A percentile compares a stretch with the other conserved stretches of the same genome.
phyloP scores from a whole-genome alignment of 1,140 invertebrate genomes.

The Aporrectodea caliginosa region DNA sequence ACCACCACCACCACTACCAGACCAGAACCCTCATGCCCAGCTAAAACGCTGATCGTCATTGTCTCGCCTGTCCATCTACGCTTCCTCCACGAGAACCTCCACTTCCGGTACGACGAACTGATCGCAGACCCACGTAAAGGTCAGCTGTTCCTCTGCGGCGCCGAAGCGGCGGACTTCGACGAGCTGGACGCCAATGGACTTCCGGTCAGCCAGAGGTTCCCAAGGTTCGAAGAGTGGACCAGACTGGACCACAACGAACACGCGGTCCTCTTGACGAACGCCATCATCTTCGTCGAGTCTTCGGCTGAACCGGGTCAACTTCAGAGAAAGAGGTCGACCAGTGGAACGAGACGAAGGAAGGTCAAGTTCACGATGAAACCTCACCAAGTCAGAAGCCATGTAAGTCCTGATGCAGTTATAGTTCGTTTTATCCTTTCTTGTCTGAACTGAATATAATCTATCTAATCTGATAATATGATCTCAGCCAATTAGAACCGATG shows the following conservation, averaged over 20 bases:
- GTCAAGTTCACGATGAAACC: not conserved
- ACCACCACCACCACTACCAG: not conserved
- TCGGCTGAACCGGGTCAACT: too few species aligned
- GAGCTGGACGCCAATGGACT: not conserved
- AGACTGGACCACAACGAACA: not conserved
- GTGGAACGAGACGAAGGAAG: not conserved
- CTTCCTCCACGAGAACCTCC: not conserved
- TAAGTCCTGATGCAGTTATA: too few species aligned
- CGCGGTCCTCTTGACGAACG: not conserved
- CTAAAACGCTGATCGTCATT: not conserved
- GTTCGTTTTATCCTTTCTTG: too few species aligned
- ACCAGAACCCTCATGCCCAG: too few species aligned
- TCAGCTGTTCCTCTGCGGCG: not conserved
- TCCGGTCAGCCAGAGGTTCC: not conserved
- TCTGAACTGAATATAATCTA: too few species aligned
- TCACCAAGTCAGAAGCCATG: not conserved
- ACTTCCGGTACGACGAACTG: not conserved
- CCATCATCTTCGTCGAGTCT: too few species aligned
- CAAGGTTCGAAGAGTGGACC: not conserved
- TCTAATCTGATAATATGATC: too few species aligned
- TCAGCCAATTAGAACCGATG: too few species aligned
- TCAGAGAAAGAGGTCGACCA: not conserved
- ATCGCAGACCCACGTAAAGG: not conserved
- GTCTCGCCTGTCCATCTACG: not conserved
- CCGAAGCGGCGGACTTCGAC: not conserved